Evolutionary conservation across 2,888 invertebrate species (phyloP).

Genomic region (Tyria jacobaeae): DNA sequence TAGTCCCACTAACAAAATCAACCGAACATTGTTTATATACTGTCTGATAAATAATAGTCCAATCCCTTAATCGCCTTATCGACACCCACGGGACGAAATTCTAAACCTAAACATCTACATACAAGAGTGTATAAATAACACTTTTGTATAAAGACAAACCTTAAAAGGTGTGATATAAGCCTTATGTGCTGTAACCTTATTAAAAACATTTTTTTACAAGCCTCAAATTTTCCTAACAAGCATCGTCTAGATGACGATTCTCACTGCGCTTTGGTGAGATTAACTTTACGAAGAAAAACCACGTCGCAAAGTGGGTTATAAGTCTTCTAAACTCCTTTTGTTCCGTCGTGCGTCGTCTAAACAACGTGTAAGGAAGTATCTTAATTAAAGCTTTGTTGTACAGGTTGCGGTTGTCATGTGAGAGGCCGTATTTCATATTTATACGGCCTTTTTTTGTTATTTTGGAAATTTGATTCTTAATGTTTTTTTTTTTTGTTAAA

Average conservation of each 20-base stretch:
- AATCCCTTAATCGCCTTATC: too few relatives aligned
- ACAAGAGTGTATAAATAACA: background rate
- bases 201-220: constrained; percentile 39
- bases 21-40: too few relatives aligned
- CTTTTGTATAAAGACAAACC: background rate
- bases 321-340: constrained; percentile 56
- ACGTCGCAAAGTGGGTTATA: constrained; percentile 50
- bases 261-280: constrained; percentile 34
- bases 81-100: background rate
- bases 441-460: constrained; percentile 16
- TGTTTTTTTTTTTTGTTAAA: background rate
- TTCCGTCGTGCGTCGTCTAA: constrained; percentile 49
- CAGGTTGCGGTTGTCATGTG: constrained; percentile 33
- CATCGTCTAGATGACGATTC: constrained; percentile 31
- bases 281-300: constrained; percentile 49
- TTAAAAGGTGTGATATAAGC: too few relatives aligned
- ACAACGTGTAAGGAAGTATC: constrained; percentile 45
- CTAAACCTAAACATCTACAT: background rate
- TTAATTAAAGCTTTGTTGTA: constrained; percentile 49
- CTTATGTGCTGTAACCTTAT: constrained; percentile 10
- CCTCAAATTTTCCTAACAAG: constrained; percentile 34
- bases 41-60: too few relatives aligned
- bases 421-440: constrained; percentile 15
- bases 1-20: too few relatives aligned
- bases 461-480: background rate